Conservation (phyloP, 2,888 invertebrate genomes). For the Yponomeuta plumbellus region DNA sequence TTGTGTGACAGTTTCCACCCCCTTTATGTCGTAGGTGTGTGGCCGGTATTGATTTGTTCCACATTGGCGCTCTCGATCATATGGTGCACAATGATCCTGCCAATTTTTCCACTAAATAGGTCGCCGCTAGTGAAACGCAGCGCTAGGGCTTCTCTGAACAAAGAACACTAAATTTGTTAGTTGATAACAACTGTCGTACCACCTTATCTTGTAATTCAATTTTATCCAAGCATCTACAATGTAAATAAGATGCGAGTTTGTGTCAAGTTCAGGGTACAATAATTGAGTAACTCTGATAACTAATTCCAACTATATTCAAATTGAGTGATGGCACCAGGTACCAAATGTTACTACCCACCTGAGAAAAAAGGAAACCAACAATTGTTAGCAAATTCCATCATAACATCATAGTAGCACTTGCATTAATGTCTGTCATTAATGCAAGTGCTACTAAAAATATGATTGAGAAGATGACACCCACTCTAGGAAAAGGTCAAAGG, state of each 20-base stretch:
- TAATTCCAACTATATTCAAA: neutral
- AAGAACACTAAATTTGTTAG: neutral
- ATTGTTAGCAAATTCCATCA: too few relatives aligned
- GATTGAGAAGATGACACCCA: neutral
- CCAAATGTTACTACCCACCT: too few relatives aligned
- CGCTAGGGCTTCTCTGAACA: neutral
- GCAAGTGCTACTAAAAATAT: neutral
- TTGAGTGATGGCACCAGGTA: neutral
- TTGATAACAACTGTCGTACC: constrained; percentile 9
- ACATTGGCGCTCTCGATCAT: constrained; percentile 52
- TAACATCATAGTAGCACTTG: too few relatives aligned
- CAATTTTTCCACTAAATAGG: constrained; percentile 24
- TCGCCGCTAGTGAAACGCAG: constrained; percentile 15
- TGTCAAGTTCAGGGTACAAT: neutral
- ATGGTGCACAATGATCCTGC: constrained; percentile 34
- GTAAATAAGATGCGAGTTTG: neutral
- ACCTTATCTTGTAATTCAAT: neutral
- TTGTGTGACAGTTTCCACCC: constrained; percentile 60
- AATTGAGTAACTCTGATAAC: neutral
- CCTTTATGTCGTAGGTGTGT: constrained; percentile 42
- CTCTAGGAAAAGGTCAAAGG: neutral
- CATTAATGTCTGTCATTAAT: too few relatives aligned
- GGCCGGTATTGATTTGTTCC: constrained; percentile 69
- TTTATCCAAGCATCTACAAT: neutral
- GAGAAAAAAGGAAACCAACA: too few relatives aligned